A percentile compares a stretch with the other conserved stretches of the same genome.
Conservation (phyloP, 37 sponge, comb jelly and placozoan genomes). For the Theonella swinhoei region DNA sequence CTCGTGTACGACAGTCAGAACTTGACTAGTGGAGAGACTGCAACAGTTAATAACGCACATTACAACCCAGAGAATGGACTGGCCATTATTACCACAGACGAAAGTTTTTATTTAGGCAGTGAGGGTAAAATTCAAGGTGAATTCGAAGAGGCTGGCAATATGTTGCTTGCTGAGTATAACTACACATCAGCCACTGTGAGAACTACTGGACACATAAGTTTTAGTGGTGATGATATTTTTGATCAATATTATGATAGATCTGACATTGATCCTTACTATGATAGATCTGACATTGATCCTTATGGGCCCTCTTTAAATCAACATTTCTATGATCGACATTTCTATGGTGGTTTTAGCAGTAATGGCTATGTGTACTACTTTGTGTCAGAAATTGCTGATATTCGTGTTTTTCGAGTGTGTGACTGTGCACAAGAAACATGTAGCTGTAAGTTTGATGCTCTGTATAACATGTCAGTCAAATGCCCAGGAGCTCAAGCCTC, state of each 20-base stretch:
- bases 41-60: neutral
- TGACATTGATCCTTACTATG: too few relatives aligned
- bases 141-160: neutral
- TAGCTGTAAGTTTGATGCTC: too few relatives aligned
- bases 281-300: too few relatives aligned
- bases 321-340: too few relatives aligned
- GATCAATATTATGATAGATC: too few relatives aligned
- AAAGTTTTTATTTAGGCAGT: conserved; percentile 19
- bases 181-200: neutral
- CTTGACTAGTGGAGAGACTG: neutral
- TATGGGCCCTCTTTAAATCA: too few relatives aligned
- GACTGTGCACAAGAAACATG: too few relatives aligned
- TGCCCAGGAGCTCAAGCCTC: conserved; percentile 2
- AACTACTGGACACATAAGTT: neutral
- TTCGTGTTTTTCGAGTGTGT: too few relatives aligned
- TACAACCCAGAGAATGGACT: neutral
- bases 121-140: neutral
- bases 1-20: conserved; percentile 15
- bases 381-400: too few relatives aligned
- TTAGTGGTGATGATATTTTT: neutral
- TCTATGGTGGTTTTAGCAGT: too few relatives aligned
- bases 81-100: conserved; percentile 15
- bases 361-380: too few relatives aligned
- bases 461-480: too few relatives aligned
- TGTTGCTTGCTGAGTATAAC: neutral